Evolutionary conservation across 2,113 vertebrate genomes (phyloP).

Genomic region (Vimba vimba): DNA sequence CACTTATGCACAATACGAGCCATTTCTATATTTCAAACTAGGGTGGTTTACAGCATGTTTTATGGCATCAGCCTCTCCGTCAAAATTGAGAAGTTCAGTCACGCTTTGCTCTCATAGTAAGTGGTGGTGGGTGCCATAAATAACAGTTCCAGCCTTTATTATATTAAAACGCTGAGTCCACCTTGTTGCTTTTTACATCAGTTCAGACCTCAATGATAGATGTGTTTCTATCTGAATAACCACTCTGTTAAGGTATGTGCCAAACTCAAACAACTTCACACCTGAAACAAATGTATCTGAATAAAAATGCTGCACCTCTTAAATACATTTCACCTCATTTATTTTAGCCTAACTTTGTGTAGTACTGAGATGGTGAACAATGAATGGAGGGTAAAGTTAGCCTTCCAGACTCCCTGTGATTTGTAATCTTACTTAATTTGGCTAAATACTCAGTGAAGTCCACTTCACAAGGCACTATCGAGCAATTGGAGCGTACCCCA

Average conservation of each 20-base stretch:
- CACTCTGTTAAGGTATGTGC: neutral
- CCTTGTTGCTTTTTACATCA: constrained; percentile 3
- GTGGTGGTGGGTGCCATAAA: constrained; percentile 19
- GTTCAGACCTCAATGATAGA: neutral
- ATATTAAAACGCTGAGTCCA: constrained; percentile 3
- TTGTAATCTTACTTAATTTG: constrained; percentile 2
- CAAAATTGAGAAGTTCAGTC: constrained; percentile 41
- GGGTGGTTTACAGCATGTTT: constrained; percentile 11
- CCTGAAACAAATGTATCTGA: neutral
- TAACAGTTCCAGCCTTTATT: constrained; percentile 10
- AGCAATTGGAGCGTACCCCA: neutral
- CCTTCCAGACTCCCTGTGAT: neutral
- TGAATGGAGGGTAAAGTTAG: neutral
- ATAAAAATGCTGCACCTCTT: neutral
- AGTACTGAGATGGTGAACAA: no score
- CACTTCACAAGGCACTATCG: neutral
- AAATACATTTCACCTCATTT: neutral
- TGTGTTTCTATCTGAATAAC: constrained; percentile 4
- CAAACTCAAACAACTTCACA: neutral
- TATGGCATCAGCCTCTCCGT: neutral
- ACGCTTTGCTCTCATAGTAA: neutral
- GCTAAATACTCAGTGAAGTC: neutral
- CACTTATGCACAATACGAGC: neutral
- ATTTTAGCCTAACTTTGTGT: neutral
- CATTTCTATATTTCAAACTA: neutral